Conservation (phyloP, 2,113 vertebrate genomes). For the Paedocypris sp. region DNA sequence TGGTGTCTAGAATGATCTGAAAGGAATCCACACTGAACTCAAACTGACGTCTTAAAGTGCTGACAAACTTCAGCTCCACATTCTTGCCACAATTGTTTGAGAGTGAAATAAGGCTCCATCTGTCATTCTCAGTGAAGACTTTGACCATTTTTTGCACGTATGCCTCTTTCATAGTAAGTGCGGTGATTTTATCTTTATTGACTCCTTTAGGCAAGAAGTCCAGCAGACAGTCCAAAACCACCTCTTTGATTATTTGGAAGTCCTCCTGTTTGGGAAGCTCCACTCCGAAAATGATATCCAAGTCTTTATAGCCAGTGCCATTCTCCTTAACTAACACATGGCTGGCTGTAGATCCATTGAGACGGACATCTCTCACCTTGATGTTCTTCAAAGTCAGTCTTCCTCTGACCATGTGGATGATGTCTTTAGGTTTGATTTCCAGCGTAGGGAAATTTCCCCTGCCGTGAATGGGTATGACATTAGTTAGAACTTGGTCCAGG, state of each 20-base stretch:
- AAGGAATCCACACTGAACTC: constrained; percentile 98
- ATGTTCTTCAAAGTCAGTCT: constrained; percentile 77
- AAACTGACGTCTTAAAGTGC: constrained; percentile 79
- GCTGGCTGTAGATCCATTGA: constrained; percentile 93
- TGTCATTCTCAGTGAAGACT: constrained; percentile 78
- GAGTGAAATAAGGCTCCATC: constrained; percentile 94
- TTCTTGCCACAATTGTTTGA: constrained; percentile 96
- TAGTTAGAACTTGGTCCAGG: constrained; percentile 73
- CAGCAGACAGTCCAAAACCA: constrained; percentile 78
- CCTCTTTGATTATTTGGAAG: constrained; percentile 88
- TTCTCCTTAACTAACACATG: constrained; percentile 82
- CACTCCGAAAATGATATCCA: constrained; percentile 91
- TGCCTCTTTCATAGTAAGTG: constrained; percentile 83
- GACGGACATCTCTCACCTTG: constrained; percentile 72
- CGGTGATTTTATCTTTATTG: constrained; percentile 87
- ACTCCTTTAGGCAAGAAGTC: constrained; percentile 66
- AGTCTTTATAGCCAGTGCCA: constrained; percentile 85
- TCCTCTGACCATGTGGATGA: constrained; percentile 78
- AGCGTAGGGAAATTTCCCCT: constrained; percentile 91
- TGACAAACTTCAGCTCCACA: constrained; percentile 90
- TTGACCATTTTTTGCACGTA: constrained; percentile 98
- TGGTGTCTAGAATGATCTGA: constrained; percentile 82
- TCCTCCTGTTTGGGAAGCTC: constrained; percentile 78
- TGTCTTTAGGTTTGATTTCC: constrained; percentile 85
- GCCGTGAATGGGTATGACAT: constrained; percentile 87